phyloP scores from a whole-genome alignment of 64 coral and sea anemone genomes.

The Montipora capricornis region DNA sequence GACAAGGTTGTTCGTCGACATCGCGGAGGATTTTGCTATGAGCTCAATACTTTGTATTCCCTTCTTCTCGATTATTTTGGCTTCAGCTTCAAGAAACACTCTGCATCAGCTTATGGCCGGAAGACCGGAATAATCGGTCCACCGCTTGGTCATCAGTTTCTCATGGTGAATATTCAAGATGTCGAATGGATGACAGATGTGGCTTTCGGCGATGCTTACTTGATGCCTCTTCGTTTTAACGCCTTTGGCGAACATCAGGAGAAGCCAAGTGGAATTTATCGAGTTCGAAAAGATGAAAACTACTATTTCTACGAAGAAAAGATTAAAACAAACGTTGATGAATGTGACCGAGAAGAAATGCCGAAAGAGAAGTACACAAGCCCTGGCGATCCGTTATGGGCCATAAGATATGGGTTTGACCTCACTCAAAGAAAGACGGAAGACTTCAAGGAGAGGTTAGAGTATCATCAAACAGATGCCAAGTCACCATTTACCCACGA shows the following conservation, averaged over 20 bases:
- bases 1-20: constrained; percentile 65
- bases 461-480: constrained; percentile 24
- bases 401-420: constrained; percentile 1
- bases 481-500: constrained; percentile 41
- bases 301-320: constrained; percentile 29
- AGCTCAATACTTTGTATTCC: constrained; percentile 57
- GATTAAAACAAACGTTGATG: constrained; percentile 7
- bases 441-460: constrained; percentile 21
- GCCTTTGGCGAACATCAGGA: constrained; percentile 17
- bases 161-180: background rate
- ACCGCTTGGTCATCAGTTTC: background rate
- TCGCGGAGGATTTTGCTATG: constrained; percentile 68
- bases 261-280: constrained; percentile 52
- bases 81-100: background rate
- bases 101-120: background rate
- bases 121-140: background rate
- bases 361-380: background rate
- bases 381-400: background rate
- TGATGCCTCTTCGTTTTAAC: constrained; percentile 35
- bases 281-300: constrained; percentile 60
- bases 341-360: constrained; percentile 21
- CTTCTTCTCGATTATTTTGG: constrained; percentile 57
- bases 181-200: constrained; percentile 48
- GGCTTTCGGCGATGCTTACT: constrained; percentile 39
- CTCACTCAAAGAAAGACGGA: background rate